Percentiles rank a stretch among this genome's conserved stretches.
Evolutionary conservation across 2,797 vertebrate genomes (phyloP).

Genomic region (Helarctos malayanus): DNA sequence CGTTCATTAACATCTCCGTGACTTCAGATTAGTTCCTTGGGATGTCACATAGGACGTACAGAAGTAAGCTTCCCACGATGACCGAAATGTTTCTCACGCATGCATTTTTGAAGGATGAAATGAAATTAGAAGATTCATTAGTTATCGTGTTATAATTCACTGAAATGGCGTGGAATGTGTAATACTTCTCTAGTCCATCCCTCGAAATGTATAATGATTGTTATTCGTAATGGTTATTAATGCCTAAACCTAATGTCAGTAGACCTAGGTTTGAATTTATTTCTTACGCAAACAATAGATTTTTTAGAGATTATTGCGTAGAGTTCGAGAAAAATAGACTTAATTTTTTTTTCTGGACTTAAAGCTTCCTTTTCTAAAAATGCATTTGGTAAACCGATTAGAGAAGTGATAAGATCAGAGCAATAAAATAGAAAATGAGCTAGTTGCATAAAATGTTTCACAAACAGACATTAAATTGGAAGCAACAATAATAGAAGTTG

Average conservation of each 20-base stretch:
- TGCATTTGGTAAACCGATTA: conserved; percentile 44
- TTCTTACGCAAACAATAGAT: not conserved
- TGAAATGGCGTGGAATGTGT: not conserved
- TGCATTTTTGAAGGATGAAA: not conserved
- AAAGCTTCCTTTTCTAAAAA: conserved; percentile 56
- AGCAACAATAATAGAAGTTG: conserved; percentile 34
- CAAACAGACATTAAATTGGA: conserved; percentile 58
- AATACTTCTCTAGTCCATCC: not conserved
- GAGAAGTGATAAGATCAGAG: conserved; percentile 8
- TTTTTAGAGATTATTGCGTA: not conserved
- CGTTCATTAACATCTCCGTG: not conserved
- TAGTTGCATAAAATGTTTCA: not conserved
- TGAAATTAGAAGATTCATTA: not conserved
- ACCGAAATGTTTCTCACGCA: not conserved
- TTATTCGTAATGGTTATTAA: conserved; percentile 40
- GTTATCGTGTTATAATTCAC: not conserved
- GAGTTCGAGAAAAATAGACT: not conserved
- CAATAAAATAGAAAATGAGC: conserved; percentile 35
- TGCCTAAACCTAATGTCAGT: not conserved
- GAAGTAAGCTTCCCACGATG: not conserved
- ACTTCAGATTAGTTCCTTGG: not conserved
- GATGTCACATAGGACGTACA: not conserved
- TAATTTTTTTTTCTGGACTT: not conserved
- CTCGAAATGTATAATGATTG: not conserved
- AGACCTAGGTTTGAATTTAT: conserved; percentile 36